Conservation (phyloP, 2,797 vertebrate genomes). For the Mus spretus region DNA sequence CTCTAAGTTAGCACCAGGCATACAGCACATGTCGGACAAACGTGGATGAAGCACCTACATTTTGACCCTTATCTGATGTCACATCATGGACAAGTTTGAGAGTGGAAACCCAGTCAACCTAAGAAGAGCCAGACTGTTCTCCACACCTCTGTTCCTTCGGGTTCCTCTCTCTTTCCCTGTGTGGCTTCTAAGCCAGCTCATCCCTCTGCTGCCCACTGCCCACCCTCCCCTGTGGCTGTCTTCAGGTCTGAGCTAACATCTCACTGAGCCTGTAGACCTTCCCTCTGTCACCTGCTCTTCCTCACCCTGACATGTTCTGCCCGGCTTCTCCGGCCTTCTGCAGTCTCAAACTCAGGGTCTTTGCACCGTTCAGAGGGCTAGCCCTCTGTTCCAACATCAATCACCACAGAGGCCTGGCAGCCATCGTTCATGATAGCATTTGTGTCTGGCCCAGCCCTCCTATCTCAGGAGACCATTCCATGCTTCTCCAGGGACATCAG, state of each 20-base stretch:
- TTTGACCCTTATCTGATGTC: not conserved
- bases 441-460: not conserved
- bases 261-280: not conserved
- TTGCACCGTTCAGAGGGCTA: not conserved
- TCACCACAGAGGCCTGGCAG: not conserved
- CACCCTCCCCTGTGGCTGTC: not conserved
- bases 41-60: not conserved
- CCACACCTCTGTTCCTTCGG: not conserved
- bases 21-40: not conserved
- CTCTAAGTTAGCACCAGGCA: not conserved
- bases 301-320: not conserved
- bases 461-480: too few relatives aligned
- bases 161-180: not conserved
- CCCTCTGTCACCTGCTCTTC: not conserved
- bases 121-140: not conserved
- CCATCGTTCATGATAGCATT: not conserved
- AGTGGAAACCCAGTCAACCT: not conserved
- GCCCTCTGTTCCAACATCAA: not conserved
- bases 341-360: not conserved
- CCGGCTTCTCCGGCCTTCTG: not conserved
- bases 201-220: not conserved
- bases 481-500: not conserved
- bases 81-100: accelerated
- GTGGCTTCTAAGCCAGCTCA: not conserved
- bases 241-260: not conserved